Conservation (phyloP, 2,888 invertebrate genomes). For the Iselma pallidipennis region DNA sequence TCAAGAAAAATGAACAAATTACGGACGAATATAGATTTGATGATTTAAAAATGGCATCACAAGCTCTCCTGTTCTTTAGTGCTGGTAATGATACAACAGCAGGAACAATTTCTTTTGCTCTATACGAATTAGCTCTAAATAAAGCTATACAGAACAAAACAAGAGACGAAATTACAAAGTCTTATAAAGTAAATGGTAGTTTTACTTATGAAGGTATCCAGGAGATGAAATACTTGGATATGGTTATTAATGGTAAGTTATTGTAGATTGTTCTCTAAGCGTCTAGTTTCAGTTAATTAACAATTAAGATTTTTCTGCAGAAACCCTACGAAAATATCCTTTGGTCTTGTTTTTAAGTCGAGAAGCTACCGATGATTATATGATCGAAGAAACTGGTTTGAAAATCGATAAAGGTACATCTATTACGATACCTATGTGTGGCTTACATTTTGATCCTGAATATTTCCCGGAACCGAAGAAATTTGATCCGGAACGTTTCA, state of each 20-base stretch:
- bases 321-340: conserved; percentile 55
- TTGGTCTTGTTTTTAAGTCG: conserved; percentile 47
- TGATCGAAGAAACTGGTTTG: conserved; percentile 49
- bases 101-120: conserved; percentile 60
- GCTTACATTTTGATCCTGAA: conserved; percentile 49
- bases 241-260: conserved; percentile 52
- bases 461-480: conserved; percentile 53
- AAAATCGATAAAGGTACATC: conserved; percentile 52
- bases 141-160: conserved; percentile 59
- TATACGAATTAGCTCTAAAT: conserved; percentile 60
- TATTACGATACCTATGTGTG: conserved; percentile 50
- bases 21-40: conserved; percentile 32
- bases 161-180: conserved; percentile 56
- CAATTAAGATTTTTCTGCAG: conserved; percentile 31
- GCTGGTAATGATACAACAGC: conserved; percentile 66
- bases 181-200: conserved; percentile 50
- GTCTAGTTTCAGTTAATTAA: background rate
- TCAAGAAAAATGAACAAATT: conserved; percentile 43
- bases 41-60: conserved; percentile 46
- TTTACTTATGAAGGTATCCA: conserved; percentile 59
- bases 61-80: conserved; percentile 60
- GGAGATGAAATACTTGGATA: conserved; percentile 60
- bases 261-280: too few species aligned
- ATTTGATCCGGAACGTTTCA: conserved; percentile 56
- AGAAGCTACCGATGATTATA: conserved; percentile 45